Evolutionary conservation across 2,113 vertebrate species (phyloP).

Genomic region (Tautogolabrus adspersus): DNA sequence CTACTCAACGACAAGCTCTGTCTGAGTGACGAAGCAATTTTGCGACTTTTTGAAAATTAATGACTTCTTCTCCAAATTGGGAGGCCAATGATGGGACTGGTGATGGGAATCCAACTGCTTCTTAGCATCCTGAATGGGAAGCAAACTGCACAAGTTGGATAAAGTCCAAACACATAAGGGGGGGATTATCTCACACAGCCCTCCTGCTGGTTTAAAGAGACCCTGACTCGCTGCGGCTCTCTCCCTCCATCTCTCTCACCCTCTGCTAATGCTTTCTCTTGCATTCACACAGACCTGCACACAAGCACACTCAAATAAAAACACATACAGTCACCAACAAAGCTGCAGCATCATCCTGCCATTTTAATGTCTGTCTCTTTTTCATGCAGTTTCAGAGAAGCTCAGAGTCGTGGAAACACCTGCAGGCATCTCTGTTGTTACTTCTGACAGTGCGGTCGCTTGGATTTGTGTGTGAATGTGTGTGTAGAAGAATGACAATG

Average conservation of each 20-base stretch:
- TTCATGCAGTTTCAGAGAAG: slow-evolving; percentile 63
- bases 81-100: slow-evolving; percentile 45
- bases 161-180: slow-evolving; percentile 50
- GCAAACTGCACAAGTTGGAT: slow-evolving; percentile 50
- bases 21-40: slow-evolving; percentile 72
- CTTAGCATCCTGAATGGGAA: slow-evolving; percentile 34
- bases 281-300: slow-evolving; percentile 45
- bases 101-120: slow-evolving; percentile 49
- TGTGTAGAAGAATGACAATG: background rate
- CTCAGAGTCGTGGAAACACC: slow-evolving; percentile 57
- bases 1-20: slow-evolving; percentile 63
- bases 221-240: slow-evolving; percentile 54
- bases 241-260: slow-evolving; percentile 37
- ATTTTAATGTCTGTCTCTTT: slow-evolving; percentile 59
- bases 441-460: slow-evolving; percentile 35
- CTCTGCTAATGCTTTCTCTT: slow-evolving; percentile 60
- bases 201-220: slow-evolving; percentile 63
- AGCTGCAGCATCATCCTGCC: slow-evolving; percentile 39
- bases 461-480: slow-evolving; percentile 1
- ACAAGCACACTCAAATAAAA: slow-evolving; percentile 19
- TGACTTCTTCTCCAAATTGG: slow-evolving; percentile 64
- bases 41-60: slow-evolving; percentile 74
- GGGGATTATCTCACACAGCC: slow-evolving; percentile 50
- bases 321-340: slow-evolving; percentile 27
- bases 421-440: slow-evolving; percentile 60